A percentile compares a stretch with the other conserved stretches of the same genome.
phyloP scores from a whole-genome alignment of 64 coral and sea anemone genomes.

The Catalaphyllia jardinei region DNA sequence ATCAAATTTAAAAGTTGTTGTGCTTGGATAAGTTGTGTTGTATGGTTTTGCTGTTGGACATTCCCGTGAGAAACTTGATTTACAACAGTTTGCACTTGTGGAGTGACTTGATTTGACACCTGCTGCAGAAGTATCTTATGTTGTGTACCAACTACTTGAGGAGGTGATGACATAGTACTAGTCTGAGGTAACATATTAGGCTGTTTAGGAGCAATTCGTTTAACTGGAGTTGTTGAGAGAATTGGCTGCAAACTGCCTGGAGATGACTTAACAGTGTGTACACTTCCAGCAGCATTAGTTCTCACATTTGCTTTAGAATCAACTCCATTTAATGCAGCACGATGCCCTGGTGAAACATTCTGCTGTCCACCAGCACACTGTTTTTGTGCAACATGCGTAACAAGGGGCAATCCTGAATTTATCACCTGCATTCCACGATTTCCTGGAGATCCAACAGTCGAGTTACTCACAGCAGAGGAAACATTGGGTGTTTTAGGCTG shows the following conservation, averaged over 20 bases:
- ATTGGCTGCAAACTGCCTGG: slow-evolving; percentile 17
- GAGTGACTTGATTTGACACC: neutral
- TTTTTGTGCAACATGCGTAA: slow-evolving; percentile 18
- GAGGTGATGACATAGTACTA: slow-evolving; percentile 23
- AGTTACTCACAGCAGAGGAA: slow-evolving; percentile 10
- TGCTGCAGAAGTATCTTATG: slow-evolving; percentile 41
- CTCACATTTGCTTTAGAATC: slow-evolving; percentile 30
- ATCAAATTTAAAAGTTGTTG: slow-evolving; percentile 48
- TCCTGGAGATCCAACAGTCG: neutral
- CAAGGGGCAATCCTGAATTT: slow-evolving; percentile 7
- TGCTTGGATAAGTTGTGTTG: slow-evolving; percentile 35
- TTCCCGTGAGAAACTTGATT: slow-evolving; percentile 25
- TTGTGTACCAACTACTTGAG: slow-evolving; percentile 22
- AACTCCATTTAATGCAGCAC: slow-evolving; percentile 19
- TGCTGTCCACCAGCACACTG: slow-evolving; percentile 8
- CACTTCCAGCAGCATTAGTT: slow-evolving; percentile 5
- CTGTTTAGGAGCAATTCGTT: slow-evolving; percentile 90
- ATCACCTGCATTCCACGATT: slow-evolving; percentile 4
- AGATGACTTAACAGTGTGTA: neutral
- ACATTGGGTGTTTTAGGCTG: slow-evolving; percentile 83
- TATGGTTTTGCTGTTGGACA: slow-evolving; percentile 12
- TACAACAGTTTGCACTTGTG: slow-evolving; percentile 15
- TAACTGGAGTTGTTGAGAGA: slow-evolving; percentile 65
- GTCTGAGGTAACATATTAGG: slow-evolving; percentile 67
- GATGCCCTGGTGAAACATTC: neutral